Percentiles rank a stretch among this genome's conserved stretches.
These are phyloP conservation scores for Masnerella sp. DNA, from an alignment of 2,888 invertebrate genomes.

Conservation along the genomic window DNA sequence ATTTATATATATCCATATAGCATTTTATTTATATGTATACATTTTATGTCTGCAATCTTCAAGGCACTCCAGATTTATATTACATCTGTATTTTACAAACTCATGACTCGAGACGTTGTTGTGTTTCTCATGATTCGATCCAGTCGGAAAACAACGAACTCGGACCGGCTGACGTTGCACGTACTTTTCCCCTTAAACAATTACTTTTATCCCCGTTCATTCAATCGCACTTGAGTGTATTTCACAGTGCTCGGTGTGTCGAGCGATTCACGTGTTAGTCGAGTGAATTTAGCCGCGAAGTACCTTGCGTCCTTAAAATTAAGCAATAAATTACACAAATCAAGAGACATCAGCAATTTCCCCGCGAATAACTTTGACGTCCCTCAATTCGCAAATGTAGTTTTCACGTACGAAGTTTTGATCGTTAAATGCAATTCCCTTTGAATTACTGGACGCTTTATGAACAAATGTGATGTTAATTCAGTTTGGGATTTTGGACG, in stretches of 20 bases:
- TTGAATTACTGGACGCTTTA: not conserved
- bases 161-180: constrained; percentile 16
- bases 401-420: constrained; percentile 25
- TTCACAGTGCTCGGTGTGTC: constrained; percentile 15
- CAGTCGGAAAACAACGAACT: constrained; percentile 46
- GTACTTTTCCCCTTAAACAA: constrained; percentile 1
- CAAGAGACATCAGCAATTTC: constrained; percentile 16
- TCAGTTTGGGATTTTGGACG: no score
- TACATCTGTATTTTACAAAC: constrained; percentile 75
- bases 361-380: not conserved
- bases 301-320: constrained; percentile 45
- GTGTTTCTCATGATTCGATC: constrained; percentile 23
- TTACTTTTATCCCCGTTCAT: constrained; percentile 3
- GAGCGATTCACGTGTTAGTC: constrained; percentile 12
- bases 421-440: constrained; percentile 32
- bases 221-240: constrained; percentile 49
- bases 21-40: constrained; percentile 68
- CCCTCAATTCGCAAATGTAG: constrained; percentile 33
- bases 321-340: constrained; percentile 46
- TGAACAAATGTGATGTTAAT: no score
- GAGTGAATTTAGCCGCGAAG: constrained; percentile 31
- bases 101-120: constrained; percentile 60
- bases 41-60: constrained; percentile 75
- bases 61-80: constrained; percentile 78
- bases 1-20: constrained; percentile 61